A percentile compares a stretch with the other conserved stretches of the same genome.
These are phyloP conservation scores for Glossosoma conforme DNA, from an alignment of 1,140 invertebrate species.

Conservation along the genomic window DNA sequence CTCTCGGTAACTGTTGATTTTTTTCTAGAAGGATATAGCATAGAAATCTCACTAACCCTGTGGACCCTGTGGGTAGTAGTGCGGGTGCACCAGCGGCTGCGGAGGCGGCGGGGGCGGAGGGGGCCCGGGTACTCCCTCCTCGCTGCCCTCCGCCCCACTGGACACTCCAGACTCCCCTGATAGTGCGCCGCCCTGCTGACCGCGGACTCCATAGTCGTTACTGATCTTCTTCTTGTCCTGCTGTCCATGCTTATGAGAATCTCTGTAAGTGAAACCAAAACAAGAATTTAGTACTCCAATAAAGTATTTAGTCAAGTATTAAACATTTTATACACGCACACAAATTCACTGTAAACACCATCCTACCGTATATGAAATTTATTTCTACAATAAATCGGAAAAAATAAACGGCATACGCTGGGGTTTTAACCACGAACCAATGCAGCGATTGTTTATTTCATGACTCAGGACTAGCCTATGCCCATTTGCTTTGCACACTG, in stretches of 20 bases:
- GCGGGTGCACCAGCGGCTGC: constrained; percentile 44
- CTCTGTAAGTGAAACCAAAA: no score
- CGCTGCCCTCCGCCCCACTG: constrained; percentile 6
- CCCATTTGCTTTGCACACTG: no score
- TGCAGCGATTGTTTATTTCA: no score
- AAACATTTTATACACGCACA: no score
- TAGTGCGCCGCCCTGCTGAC: neutral
- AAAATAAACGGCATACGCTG: no score
- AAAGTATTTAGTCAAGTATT: no score
- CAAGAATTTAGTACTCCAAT: no score
- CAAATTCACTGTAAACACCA: no score
- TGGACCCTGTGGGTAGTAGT: constrained; percentile 33
- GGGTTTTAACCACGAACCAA: no score
- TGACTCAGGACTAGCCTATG: no score
- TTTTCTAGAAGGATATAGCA: neutral
- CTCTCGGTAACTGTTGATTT: neutral
- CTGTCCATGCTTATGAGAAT: constrained; percentile 1
- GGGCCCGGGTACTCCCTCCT: constrained; percentile 33
- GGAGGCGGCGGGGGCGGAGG: constrained; percentile 61
- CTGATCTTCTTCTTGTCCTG: constrained; percentile 15
- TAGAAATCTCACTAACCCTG: neutral
- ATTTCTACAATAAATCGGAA: no score
- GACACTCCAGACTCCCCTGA: constrained; percentile 11
- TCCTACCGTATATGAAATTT: no score
- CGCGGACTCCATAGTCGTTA: constrained; percentile 4